A percentile compares a stretch with the other conserved stretches of the same genome.
Conservation (phyloP, 1,140 invertebrate species). For the Heliconius congener region DNA sequence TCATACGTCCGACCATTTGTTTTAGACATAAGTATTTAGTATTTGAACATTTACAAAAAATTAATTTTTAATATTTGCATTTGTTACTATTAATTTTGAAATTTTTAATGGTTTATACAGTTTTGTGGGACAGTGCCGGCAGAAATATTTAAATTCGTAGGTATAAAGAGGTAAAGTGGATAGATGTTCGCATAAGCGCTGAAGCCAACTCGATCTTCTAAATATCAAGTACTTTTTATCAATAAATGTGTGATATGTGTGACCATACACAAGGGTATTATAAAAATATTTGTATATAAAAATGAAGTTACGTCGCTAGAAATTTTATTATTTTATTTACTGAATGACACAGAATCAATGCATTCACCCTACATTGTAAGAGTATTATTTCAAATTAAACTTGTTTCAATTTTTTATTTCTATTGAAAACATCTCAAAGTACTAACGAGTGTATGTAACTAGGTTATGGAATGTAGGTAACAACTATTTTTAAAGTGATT, state of each 20-base stretch:
- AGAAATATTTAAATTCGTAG: too few species aligned
- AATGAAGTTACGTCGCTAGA: too few species aligned
- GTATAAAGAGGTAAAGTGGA: too few species aligned
- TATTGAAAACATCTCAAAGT: constrained; percentile 17
- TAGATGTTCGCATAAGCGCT: too few species aligned
- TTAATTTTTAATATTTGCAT: neutral
- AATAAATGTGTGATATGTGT: too few species aligned
- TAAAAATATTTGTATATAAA: too few species aligned
- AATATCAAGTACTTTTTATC: too few species aligned
- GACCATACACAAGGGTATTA: too few species aligned
- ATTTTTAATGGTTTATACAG: neutral
- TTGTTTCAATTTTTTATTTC: neutral
- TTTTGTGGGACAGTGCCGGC: neutral
- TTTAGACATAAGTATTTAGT: neutral
- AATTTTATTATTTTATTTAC: too few species aligned
- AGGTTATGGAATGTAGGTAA: constrained; percentile 36
- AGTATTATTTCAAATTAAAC: too few species aligned
- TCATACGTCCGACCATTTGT: constrained; percentile 18
- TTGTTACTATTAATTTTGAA: neutral
- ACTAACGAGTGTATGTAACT: constrained; percentile 25
- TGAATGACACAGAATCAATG: too few species aligned
- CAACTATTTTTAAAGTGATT: constrained; percentile 27
- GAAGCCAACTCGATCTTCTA: too few species aligned
- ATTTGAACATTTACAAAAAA: neutral
- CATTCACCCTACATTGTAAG: neutral